phyloP scores from a whole-genome alignment of 2,797 vertebrate species.

The Octomys mimax region DNA sequence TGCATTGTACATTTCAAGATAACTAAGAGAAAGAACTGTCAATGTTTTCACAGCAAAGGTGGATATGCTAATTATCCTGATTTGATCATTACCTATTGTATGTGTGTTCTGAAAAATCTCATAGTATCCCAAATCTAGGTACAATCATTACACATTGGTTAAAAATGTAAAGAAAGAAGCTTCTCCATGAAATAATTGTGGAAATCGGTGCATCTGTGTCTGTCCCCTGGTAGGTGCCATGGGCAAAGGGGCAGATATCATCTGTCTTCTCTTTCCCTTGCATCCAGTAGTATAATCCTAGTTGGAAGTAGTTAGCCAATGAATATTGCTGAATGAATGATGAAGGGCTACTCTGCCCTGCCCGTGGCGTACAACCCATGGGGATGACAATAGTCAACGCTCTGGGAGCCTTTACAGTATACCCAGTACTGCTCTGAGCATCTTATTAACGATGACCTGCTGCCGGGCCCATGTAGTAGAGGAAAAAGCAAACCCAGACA shows the following conservation, averaged over 20 bases:
- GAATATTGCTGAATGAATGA: not conserved
- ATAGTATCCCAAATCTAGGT: too few species aligned
- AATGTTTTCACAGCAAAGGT: not conserved
- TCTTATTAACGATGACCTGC: not conserved
- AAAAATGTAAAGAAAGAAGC: not conserved
- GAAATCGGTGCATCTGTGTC: not conserved
- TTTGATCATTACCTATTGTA: not conserved
- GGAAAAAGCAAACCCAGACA: not conserved
- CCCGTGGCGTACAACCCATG: not conserved
- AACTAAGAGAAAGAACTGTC: not conserved
- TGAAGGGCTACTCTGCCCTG: not conserved
- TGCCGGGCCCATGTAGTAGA: not conserved
- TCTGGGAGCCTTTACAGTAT: fast-evolving
- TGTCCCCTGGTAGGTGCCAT: not conserved
- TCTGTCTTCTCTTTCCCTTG: not conserved
- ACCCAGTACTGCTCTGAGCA: not conserved
- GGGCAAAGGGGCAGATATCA: not conserved
- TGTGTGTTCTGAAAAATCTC: not conserved
- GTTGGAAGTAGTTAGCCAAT: not conserved
- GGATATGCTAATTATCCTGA: not conserved
- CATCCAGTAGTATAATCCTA: not conserved
- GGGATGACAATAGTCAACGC: not conserved
- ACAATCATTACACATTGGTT: not conserved
- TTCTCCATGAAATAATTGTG: not conserved
- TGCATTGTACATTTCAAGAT: not conserved